Evolutionary conservation across 1,140 invertebrate species (phyloP).

Genomic region (Temnothorax nylanderi): DNA sequence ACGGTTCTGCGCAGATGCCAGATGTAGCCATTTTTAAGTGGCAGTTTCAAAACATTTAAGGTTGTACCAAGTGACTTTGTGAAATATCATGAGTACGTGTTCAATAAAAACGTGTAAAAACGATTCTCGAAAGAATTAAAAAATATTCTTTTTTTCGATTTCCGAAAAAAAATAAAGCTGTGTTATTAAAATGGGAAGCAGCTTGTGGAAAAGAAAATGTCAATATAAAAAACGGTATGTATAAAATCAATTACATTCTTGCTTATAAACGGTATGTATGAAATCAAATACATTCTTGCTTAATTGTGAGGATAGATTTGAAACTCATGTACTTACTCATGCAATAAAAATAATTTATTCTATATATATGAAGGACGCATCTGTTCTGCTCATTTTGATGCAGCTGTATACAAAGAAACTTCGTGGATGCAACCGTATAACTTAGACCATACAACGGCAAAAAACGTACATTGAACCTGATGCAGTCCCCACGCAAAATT

Average conservation of each 20-base stretch:
- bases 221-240: background rate
- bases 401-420: background rate
- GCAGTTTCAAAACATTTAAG: too few species aligned
- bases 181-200: background rate
- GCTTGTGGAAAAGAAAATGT: background rate
- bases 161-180: background rate
- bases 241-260: background rate
- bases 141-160: background rate
- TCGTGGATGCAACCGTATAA: background rate
- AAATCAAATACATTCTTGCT: background rate
- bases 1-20: background rate
- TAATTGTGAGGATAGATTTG: background rate
- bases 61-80: too few species aligned
- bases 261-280: background rate
- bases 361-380: too few species aligned
- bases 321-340: too few species aligned
- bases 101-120: background rate
- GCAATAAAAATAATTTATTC: too few species aligned
- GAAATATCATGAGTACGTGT: background rate
- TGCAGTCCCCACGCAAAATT: background rate
- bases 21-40: background rate
- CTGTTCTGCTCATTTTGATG: background rate
- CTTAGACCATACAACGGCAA: background rate
- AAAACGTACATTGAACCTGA: background rate
- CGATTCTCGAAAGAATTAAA: background rate